Base-by-base conservation (phyloP, 1,140 invertebrate genomes). In the Tetragonula clypearis region DNA sequence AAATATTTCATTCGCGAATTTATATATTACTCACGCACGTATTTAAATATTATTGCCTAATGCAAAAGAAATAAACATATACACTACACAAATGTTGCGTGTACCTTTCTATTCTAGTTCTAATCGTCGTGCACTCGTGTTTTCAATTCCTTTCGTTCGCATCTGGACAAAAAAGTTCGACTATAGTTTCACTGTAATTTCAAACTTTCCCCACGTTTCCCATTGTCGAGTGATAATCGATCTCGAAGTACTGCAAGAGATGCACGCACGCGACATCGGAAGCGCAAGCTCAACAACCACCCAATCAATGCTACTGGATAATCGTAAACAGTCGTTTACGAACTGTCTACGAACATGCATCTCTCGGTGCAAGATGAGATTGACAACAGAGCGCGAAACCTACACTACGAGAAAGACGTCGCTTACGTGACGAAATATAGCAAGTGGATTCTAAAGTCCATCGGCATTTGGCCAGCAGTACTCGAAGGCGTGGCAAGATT, bases 391-490 rank as follows among this genome's bases (percentile, higher is more conserved):
- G 12, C n/a, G 71, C 26, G 23, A 5, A 86, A 88, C 19, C 9
- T 3, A 14, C 30, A 35, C 23, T 86, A 88, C 41, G 56, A 82
- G 30, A 56, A 49, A n/a, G 81, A 85, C 35, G 65, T 83, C 15
- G 15, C 23, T 30, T 41, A 82, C 30, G 41, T 85, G 6, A 69
- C 85, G 9, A 90, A 85, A 21, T 9, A 82, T 8, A 76, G 53
- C 35, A 78, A 49, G 4, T 90, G 83, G 85, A 84, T 90, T 14
- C 55, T 84, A 6, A 68, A 41, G 15, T 79, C 90, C 0, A 23
- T 86, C 15, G 90, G 90, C 4, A 89, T 92, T 26, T 92, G 91
- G 91, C 90, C 91, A n/a, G 5, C 1, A 41, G 0, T 72, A 2
- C 19, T 66, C 19, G 15, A 26, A 0, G 35, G 55, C 17, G 17